Conservation (phyloP, 2,113 vertebrate genomes). For the Esox niger region DNA sequence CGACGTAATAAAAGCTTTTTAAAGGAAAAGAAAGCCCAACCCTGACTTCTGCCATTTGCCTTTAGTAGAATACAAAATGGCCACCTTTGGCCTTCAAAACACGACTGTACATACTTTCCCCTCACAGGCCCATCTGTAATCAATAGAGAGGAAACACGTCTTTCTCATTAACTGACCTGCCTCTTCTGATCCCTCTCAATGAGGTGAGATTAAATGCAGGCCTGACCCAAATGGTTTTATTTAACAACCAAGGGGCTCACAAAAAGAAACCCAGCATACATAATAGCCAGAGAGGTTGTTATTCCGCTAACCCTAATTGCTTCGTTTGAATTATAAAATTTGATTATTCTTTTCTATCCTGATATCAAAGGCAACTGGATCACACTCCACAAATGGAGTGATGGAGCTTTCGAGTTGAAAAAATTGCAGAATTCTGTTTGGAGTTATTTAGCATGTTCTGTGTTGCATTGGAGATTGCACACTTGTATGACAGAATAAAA, state of each 20-base stretch:
- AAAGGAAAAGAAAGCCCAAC: not conserved
- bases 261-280: constrained; percentile 10
- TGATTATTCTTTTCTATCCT: constrained; percentile 27
- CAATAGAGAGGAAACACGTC: not conserved
- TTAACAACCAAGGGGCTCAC: not conserved
- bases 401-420: constrained; percentile 17
- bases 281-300: constrained; percentile 20
- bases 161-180: constrained; percentile 26
- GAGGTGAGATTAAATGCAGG: constrained; percentile 17
- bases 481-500: constrained; percentile 10
- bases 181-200: constrained; percentile 19
- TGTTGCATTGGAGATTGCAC: constrained; percentile 4
- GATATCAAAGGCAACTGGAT: constrained; percentile 30
- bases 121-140: not conserved
- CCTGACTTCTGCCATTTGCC: not conserved
- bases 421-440: constrained; percentile 11
- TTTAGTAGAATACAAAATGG: not conserved
- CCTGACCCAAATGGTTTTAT: constrained; percentile 11
- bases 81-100: not conserved
- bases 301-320: constrained; percentile 33
- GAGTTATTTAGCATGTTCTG: constrained; percentile 27
- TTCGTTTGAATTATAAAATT: constrained; percentile 46
- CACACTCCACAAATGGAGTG: constrained; percentile 1
- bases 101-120: not conserved
- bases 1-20: not conserved